Base-by-base conservation (phyloP, 1,140 invertebrate species). In the Coelopa frigida region DNA sequence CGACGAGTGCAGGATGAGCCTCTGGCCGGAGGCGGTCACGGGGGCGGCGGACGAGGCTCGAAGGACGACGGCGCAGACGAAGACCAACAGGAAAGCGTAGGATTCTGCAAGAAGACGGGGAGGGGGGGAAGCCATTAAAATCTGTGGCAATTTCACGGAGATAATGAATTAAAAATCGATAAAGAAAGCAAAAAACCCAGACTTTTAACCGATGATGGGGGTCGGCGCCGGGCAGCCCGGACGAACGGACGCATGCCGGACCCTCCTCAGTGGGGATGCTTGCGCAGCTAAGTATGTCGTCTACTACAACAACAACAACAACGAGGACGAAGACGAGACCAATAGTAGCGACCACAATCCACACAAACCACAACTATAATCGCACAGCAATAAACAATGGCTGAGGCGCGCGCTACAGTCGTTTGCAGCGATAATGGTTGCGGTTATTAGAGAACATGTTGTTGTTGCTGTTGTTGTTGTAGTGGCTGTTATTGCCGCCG, bases 241-340 rank as follows among this genome's bases (percentile, higher is more conserved):
- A 42, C 24, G 32, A 29, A 24, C 27, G 32, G 40, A 29, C 40
- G 32, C 27, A 42, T 15, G 15, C 40, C 40, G 40, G 7, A n/a
- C 27, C n/a, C 27, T 29, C 26, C 40, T 20, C 23, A n/a, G n/a
- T n/a, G n/a, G n/a, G n/a, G n/a, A n/a, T n/a, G n/a, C n/a, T n/a
- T n/a, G n/a, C n/a, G n/a, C n/a, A n/a, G n/a, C n/a, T n/a, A n/a
- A n/a, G n/a, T n/a, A n/a, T n/a, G n/a, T n/a, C n/a, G n/a, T n/a
- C n/a, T n/a, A n/a, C n/a, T n/a, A n/a, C n/a, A n/a, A n/a, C n/a
- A n/a, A n/a, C n/a, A n/a, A n/a, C n/a, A n/a, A n/a, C n/a, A n/a
- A n/a, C n/a, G n/a, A n/a, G n/a, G n/a, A n/a, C n/a, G n/a, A n/a
- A n/a, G n/a, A n/a, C n/a, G n/a, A n/a, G n/a, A n/a, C n/a, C n/a